These are phyloP conservation scores for Caenorhabditis parvicauda DNA, from an alignment of 2,888 invertebrate genomes.

Conservation along the genomic window DNA sequence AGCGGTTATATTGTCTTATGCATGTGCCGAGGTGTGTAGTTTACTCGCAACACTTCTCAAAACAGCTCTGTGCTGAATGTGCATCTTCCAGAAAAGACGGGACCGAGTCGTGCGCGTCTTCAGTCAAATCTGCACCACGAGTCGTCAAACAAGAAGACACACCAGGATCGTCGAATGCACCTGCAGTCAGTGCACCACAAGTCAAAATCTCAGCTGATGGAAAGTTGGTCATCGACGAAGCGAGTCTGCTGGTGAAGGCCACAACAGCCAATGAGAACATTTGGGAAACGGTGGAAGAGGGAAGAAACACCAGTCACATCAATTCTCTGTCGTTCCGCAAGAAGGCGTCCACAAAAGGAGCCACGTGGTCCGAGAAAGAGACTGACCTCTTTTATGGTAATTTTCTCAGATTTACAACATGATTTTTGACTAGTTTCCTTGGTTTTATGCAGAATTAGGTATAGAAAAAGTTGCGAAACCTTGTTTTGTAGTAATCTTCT, in stretches of 20 bases:
- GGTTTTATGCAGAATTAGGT: not conserved
- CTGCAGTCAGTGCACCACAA: conserved; percentile 30
- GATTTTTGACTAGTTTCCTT: not conserved
- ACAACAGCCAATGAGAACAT: conserved; percentile 23
- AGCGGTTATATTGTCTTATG: no score
- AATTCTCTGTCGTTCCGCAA: conserved; percentile 52
- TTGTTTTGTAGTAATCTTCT: not conserved
- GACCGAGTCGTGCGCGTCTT: no score
- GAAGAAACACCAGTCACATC: conserved; percentile 38
- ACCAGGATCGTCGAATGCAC: no score
- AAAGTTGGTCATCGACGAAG: conserved; percentile 47
- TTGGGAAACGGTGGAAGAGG: conserved; percentile 56
- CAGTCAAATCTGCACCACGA: no score
- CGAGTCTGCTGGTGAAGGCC: conserved; percentile 40
- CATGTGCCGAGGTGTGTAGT: no score
- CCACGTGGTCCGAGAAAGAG: conserved; percentile 43
- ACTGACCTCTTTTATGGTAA: conserved; percentile 56
- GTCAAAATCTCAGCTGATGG: conserved; percentile 52
- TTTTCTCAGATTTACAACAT: not conserved
- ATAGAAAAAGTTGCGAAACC: not conserved
- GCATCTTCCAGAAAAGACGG: no score
- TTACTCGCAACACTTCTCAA: no score
- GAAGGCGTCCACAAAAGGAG: conserved; percentile 35
- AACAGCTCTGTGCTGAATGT: no score
- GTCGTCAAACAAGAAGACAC: no score